These are phyloP conservation scores for Zelostemma sp. DNA, from an alignment of 1,140 invertebrate genomes.

Conservation along the genomic window DNA sequence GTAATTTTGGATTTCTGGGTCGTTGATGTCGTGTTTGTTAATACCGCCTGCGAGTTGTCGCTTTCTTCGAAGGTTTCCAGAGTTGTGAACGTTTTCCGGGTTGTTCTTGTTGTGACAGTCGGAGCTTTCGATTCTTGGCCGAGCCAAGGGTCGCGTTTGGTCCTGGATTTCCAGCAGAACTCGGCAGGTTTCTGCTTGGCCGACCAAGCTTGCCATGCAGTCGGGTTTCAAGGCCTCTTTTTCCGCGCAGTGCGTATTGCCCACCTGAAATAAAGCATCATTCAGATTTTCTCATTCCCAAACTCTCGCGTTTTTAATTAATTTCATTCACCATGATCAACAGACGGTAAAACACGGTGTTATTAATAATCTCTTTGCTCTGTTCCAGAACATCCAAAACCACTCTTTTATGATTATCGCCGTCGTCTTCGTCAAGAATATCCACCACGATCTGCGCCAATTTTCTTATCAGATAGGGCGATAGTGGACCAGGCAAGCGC, in stretches of 20 bases:
- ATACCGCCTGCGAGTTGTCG: conserved; percentile 36
- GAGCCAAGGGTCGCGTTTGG: conserved; percentile 31
- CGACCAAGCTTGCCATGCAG: conserved; percentile 43
- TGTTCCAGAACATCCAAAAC: conserved; percentile 58
- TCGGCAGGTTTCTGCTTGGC: conserved; percentile 49
- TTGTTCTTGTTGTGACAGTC: conserved; percentile 41
- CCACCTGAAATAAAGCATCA: conserved; percentile 23
- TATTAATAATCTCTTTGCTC: conserved; percentile 27
- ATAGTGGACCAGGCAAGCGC: conserved; percentile 24
- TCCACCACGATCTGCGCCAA: conserved; percentile 63
- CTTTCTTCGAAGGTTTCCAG: conserved; percentile 8
- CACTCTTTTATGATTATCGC: conserved; percentile 62
- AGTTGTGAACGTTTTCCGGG: not conserved
- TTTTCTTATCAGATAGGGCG: conserved; percentile 46
- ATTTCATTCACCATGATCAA: conserved; percentile 26
- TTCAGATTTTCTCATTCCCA: not conserved
- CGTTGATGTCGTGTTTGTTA: conserved; percentile 36
- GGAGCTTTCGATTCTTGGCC: conserved; percentile 45
- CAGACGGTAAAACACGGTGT: conserved; percentile 21
- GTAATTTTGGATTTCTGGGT: conserved; percentile 58
- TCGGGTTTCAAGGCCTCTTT: conserved; percentile 39
- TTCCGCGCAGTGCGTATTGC: conserved; percentile 40
- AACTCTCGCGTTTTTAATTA: conserved; percentile 1
- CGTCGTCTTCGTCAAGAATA: conserved; percentile 62
- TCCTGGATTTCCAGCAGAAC: conserved; percentile 39